phyloP scores from a whole-genome alignment of 2,797 vertebrate species.

The Eulemur rubriventer region DNA sequence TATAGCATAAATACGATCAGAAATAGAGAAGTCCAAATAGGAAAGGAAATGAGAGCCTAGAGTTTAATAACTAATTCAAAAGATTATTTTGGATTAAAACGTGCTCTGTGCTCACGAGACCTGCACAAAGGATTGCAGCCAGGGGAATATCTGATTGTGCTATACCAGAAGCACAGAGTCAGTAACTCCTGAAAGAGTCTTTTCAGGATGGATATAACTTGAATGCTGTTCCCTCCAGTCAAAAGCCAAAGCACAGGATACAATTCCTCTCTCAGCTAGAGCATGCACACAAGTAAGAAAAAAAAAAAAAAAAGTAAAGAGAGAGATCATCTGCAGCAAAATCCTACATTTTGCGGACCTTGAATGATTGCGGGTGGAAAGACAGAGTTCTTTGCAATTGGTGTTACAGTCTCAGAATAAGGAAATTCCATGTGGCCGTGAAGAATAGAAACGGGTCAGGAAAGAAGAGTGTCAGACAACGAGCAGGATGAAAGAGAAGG shows the following conservation, averaged over 20 bases:
- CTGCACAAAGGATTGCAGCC: background rate
- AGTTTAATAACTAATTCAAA: constrained; percentile 10
- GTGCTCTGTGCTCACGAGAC: background rate
- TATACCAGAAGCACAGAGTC: accelerated
- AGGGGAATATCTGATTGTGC: background rate
- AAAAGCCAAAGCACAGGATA: background rate
- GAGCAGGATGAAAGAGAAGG: background rate
- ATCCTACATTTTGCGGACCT: background rate
- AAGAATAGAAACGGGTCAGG: background rate
- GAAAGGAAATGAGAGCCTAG: background rate
- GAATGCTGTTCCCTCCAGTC: background rate
- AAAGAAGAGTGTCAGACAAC: background rate
- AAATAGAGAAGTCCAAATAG: background rate
- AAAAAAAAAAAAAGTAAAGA: background rate
- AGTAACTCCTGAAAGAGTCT: background rate
- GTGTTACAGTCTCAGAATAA: background rate
- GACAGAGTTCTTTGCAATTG: background rate
- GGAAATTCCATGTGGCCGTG: background rate
- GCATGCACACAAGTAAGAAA: background rate
- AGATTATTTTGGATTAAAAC: constrained; percentile 25
- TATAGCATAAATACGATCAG: background rate
- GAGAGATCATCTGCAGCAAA: background rate
- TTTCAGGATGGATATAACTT: background rate
- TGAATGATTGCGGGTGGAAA: background rate
- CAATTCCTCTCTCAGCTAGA: background rate